Evolutionary conservation across 1,140 invertebrate genomes (phyloP), one percentile per base, ranked within the genome.

Genomic region (Megathymus violae): DNA sequence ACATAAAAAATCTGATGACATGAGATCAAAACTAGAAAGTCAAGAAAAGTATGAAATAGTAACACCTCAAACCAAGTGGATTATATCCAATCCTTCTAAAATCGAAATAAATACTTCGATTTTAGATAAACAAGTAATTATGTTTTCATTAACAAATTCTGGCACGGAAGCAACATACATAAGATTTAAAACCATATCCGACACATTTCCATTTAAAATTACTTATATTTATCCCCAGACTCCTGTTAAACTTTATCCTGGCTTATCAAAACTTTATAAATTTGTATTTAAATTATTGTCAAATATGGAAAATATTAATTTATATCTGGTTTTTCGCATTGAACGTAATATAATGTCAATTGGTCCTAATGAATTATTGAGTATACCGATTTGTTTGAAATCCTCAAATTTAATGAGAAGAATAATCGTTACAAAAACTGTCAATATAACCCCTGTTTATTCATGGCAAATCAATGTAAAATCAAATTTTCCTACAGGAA

Each of bases 111-210:
- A 36, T 14, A 52, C 66, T 5, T 66, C 72, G 6, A 58, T 62
- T 19, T 22, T 64, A 31, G 34, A 63, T 11, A 62, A 80, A 61
- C 79, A 88, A 63, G 50, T n/a, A 15, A 38, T 80, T 16, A 70
- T 77, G 60, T 81, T 89, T 62, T 63, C 67, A 40, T 17, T 89
- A 34, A 66, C 52, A 25, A 89, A 88, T 69, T 67, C 64, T 61
- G 61, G 62, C 10, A 68, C 56, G 1, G 64, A 82, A 43, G 71
- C 62, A 31, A 27, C 80, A 4, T 54, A 62, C 50, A 22, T 85
- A 16, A 63, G 73, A 62, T 87, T 75, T 62, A 73, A 75, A 47
- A 54, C 59, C 48, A 22, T 87, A 11, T 74, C 71, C 4, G 71
- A 87, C 52, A 15, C 15, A 4, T 38, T 48, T 14, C 22, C 16